phyloP scores from a whole-genome alignment of 2,888 invertebrate species.

The Pyralis farinalis region DNA sequence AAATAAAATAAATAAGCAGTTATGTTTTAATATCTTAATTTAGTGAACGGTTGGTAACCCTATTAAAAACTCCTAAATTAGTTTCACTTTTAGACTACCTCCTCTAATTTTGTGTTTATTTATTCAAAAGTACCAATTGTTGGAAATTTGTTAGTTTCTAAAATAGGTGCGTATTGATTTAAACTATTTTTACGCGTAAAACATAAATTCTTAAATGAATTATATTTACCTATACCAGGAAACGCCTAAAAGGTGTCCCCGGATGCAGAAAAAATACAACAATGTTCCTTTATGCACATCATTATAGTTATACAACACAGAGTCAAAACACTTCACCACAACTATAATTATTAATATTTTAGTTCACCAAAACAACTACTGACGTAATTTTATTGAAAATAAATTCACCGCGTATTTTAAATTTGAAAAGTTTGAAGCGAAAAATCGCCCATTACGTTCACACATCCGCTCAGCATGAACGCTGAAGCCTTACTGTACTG shows the following conservation, averaged over 20 bases:
- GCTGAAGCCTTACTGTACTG: conserved; percentile 48
- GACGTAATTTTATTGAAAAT: conserved; percentile 1
- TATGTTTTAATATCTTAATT: no score
- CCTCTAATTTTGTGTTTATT: no score
- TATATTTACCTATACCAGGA: conserved; percentile 51
- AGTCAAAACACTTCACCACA: conserved; percentile 25
- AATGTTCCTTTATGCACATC: conserved; percentile 30
- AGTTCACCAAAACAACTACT: conserved; percentile 14
- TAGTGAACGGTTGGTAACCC: no score
- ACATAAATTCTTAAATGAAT: not conserved
- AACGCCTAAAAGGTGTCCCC: conserved; percentile 35
- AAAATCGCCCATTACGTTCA: conserved; percentile 39
- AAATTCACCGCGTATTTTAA: conserved; percentile 29
- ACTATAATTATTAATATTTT: conserved; percentile 8
- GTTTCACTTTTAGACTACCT: no score
- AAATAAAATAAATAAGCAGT: no score
- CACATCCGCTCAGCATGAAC: conserved; percentile 47
- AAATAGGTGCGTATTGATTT: no score
- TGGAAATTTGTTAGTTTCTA: no score
- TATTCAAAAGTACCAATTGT: no score
- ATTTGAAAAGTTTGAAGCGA: conserved; percentile 46
- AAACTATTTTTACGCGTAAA: no score
- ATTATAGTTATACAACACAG: conserved; percentile 30
- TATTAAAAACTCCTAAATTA: no score
- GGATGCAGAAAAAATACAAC: conserved; percentile 25